Evolutionary conservation across 1,140 invertebrate genomes (phyloP).

Genomic region (Trissolcus basalis): DNA sequence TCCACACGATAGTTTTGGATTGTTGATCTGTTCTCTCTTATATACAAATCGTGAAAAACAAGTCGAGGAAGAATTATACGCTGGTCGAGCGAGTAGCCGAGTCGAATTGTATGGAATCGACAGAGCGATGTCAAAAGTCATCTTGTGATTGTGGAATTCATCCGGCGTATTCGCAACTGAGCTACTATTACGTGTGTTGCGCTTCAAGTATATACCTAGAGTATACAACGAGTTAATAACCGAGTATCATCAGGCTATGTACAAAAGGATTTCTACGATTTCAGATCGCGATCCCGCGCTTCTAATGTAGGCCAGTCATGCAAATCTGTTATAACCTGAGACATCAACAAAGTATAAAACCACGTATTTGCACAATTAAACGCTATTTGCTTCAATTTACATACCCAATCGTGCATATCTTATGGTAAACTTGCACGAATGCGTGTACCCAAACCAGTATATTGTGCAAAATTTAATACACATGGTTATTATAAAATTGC

Average conservation of each 20-base stretch:
- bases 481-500: background rate
- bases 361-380: conserved; percentile 66
- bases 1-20: conserved; percentile 39
- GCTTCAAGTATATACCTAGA: conserved; percentile 21
- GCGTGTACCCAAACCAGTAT: no score
- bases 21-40: conserved; percentile 50
- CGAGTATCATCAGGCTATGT: conserved; percentile 54
- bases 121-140: conserved; percentile 52
- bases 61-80: conserved; percentile 33
- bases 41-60: conserved; percentile 48
- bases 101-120: conserved; percentile 41
- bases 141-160: conserved; percentile 38
- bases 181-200: conserved; percentile 38
- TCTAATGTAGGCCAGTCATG: conserved; percentile 73
- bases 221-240: conserved; percentile 59
- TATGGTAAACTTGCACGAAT: background rate
- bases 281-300: conserved; percentile 55
- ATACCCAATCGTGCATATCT: conserved; percentile 9
- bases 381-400: conserved; percentile 48
- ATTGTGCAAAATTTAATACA: background rate
- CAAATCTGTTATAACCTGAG: conserved; percentile 73
- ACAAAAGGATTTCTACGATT: conserved; percentile 64
- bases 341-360: conserved; percentile 64
- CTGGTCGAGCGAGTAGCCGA: no score
- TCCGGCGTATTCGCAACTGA: conserved; percentile 10